Evolutionary conservation across 1,140 invertebrate genomes (phyloP).

Genomic region (Tetragnatha versicolor): DNA sequence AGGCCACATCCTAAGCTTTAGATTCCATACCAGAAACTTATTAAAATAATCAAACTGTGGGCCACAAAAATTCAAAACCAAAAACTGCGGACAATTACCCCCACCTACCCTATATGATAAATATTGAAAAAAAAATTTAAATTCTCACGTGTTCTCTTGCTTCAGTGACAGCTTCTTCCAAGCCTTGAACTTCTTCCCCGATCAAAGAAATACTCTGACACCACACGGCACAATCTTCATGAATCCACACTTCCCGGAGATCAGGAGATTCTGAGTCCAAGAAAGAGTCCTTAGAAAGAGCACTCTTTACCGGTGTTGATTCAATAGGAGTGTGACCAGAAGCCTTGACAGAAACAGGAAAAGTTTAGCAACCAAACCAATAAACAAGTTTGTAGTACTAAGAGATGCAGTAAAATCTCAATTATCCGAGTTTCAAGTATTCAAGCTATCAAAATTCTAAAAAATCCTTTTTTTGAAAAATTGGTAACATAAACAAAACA

Average conservation of each 20-base stretch:
- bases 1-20: no score
- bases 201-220: slow-evolving; percentile 83
- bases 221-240: slow-evolving; percentile 91
- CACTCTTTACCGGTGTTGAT: not conserved
- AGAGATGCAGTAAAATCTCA: no score
- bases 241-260: slow-evolving; percentile 83
- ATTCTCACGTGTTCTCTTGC: slow-evolving; percentile 67
- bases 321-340: slow-evolving; percentile 13
- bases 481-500: not conserved
- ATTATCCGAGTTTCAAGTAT: no score
- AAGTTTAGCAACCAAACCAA: not conserved
- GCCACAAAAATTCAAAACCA: no score
- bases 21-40: no score
- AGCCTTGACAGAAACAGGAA: not conserved
- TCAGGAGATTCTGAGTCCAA: slow-evolving; percentile 15
- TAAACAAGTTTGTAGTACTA: no score
- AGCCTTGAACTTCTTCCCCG: slow-evolving; percentile 76
- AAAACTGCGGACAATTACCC: no score
- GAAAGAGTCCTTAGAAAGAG: not conserved
- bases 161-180: slow-evolving; percentile 79
- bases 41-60: no score
- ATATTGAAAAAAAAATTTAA: slow-evolving; percentile 7
- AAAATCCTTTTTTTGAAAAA: not conserved
- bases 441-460: no score
- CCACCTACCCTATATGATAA: no score